Conservation (phyloP, 2,888 invertebrate genomes). For the Eucriotettix oculatus region DNA sequence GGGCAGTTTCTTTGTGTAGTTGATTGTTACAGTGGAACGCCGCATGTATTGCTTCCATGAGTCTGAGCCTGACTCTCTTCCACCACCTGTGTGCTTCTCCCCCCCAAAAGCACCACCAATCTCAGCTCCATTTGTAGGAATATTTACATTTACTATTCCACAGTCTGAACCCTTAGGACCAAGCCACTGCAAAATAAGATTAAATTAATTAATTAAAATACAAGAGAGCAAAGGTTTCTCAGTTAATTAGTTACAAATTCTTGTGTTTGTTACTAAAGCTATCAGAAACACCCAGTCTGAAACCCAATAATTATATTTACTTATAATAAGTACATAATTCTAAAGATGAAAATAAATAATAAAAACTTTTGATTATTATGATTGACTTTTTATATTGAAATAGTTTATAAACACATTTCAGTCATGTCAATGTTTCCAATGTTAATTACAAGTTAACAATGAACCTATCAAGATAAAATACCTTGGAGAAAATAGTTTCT, state of each 20-base stretch:
- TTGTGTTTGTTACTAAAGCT: no score
- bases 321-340: no score
- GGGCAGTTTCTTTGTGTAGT: constrained; percentile 85
- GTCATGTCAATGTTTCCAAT: no score
- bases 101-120: constrained; percentile 99
- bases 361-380: no score
- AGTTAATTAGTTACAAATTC: no score
- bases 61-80: constrained; percentile 97
- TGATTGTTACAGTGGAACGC: constrained; percentile 90
- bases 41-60: constrained; percentile 98
- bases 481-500: constrained; percentile 48
- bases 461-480: not conserved
- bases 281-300: no score
- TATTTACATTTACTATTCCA: constrained; percentile 94
- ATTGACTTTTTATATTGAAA: no score
- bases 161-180: constrained; percentile 95
- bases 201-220: constrained; percentile 1
- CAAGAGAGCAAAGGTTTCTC: no score
- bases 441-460: no score
- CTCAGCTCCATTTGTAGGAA: constrained; percentile 97
- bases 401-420: no score
- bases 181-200: constrained; percentile 47
- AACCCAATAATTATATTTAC: no score
- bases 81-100: constrained; percentile 88
- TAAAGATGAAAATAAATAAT: no score